Base-by-base conservation (phyloP, 1,140 invertebrate genomes). In the Macrotrachela quadricornifera region DNA sequence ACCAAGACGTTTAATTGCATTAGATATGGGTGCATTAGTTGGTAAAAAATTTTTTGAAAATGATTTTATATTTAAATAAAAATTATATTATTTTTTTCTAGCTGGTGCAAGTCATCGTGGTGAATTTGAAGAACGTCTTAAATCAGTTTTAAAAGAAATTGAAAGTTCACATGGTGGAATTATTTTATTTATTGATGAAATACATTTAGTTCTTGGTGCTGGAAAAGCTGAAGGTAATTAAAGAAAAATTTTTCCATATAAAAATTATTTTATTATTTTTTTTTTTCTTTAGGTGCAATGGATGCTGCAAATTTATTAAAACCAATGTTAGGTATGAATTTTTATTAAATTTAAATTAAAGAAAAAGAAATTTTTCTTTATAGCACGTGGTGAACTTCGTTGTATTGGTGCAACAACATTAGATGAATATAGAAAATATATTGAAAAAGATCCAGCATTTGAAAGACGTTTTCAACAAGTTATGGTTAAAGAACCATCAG, bases 111-210 rank as follows among this genome's bases (percentile, higher is more conserved):
- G 62, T 49, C 63, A 46, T 50, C 52, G 59, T 2, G 65, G 65
- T 17, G 62, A 70, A 18, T 70, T 70, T 56, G 68, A 69, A 55
- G 60, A 68, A 50, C 51, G 66, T 1, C 21, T 59, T 39, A 58
- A 59, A 47, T 56, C 56, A 9, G 59, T 70, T 11, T 37, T 69
- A 3, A 61, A 66, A 10, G 65, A 70, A 36, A 15, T 69, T 14
- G 30, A 46, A 12, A 50, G 58, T 49, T 13, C n/a, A 41, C 59
- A 59, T 11, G 17, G 21, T 30, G 21, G 60, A 36, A 49, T 65
- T 51, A 68, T 69, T 43, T 49, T 64, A 16, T 69, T 70, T 52
- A 70, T 70, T 40, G 67, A 67, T 51, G 66, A 67, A 56, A 47
- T 65, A 1, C 66, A 67, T 50, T 61, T 57, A 11, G 46, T 67